Evolutionary conservation across 2,888 invertebrate genomes (phyloP), one percentile per base, ranked within the genome.

Genomic region (Arge pagana): DNA sequence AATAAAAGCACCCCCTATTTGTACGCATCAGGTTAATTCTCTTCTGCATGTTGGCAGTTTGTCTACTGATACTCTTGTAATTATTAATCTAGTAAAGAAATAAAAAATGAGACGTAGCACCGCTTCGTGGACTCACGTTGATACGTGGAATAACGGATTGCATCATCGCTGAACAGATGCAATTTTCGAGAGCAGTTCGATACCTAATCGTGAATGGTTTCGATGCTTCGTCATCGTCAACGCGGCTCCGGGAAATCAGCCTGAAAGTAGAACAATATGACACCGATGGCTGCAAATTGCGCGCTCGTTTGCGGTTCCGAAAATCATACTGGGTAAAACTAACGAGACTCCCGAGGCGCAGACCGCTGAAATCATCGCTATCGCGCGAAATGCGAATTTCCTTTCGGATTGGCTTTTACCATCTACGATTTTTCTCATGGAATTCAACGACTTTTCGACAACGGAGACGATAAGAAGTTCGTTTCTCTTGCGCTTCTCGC

Each of bases 301-400:
- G n/a, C n/a, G n/a, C n/a, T n/a, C n/a, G n/a, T n/a, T n/a, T n/a
- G n/a, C n/a, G n/a, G n/a, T n/a, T n/a, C n/a, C n/a, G n/a, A n/a
- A n/a, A n/a, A n/a, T n/a, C n/a, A n/a, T n/a, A n/a, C n/a, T n/a
- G n/a, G n/a, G n/a, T n/a, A n/a, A 15, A 4, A 23, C 43, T 33
- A 21, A 45, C 43, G 21, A 5, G 15, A 45, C 21, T 0, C 11
- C 43, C 3, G 43, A 15, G 8, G 43, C 33, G 23, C 21, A 45
- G 11, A 45, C 23, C 1, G 43, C 43, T 10, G 24, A 45, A 10
- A 18, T 45, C 43, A 45, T 45, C 6, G 16, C 43, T 15, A 45
- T 33, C 3, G 43, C 43, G 18, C 43, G 24, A 15, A 45, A 45
- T 2, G 43, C 31, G 15, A 33, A 45, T 45, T 42, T 42, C n/a